Evolutionary conservation across 2,888 invertebrate species (phyloP).

Genomic region (Nezara viridula): DNA sequence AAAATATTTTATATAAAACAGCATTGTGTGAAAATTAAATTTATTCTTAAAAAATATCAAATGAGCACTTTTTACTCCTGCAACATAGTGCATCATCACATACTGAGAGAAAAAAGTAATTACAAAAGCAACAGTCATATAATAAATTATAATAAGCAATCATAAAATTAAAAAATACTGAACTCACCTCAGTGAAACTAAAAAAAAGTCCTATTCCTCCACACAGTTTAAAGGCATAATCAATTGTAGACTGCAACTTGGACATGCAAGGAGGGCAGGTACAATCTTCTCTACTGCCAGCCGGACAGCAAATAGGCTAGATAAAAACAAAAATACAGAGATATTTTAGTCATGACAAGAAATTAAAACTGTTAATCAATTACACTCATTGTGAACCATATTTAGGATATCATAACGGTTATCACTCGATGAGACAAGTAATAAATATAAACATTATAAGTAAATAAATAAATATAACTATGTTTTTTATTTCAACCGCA

Average conservation of each 20-base stretch:
- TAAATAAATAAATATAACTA: no score
- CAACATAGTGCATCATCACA: background rate
- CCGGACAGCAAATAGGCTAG: slow-evolving; percentile 74
- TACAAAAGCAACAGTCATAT: background rate
- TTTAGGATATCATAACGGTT: background rate
- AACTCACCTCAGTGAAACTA: slow-evolving; percentile 94
- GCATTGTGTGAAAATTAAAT: background rate
- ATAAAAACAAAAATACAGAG: slow-evolving; percentile 66
- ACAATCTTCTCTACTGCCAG: slow-evolving; percentile 70
- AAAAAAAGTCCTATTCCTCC: slow-evolving; percentile 96
- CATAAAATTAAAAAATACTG: background rate
- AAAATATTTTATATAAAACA: background rate
- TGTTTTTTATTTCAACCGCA: no score
- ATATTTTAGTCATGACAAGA: background rate
- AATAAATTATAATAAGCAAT: background rate
- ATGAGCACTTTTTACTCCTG: background rate
- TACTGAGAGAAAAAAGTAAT: background rate
- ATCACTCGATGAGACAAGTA: background rate
- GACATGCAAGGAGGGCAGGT: slow-evolving; percentile 82
- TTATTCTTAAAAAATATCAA: background rate
- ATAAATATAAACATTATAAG: background rate
- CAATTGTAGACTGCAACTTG: slow-evolving; percentile 82
- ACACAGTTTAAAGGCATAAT: slow-evolving; percentile 88
- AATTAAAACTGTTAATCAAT: background rate
- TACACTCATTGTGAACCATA: background rate